These are phyloP conservation scores for Mnemiopsis leidyi DNA, from an alignment of 37 sponge, comb jelly and placozoan genomes.

Conservation along the genomic window DNA sequence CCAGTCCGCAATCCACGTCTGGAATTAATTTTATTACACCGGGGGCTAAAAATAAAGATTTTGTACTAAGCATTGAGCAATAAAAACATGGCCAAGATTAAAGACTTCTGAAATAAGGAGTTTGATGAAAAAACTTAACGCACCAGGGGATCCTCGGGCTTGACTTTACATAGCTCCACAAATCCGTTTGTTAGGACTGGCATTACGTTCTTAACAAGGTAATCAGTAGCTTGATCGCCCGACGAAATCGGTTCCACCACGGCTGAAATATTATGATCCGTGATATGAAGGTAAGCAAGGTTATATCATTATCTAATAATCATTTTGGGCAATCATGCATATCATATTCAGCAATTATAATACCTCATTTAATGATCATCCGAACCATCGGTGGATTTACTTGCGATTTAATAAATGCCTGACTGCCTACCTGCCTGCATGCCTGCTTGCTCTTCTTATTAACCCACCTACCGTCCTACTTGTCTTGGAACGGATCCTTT, in stretches of 20 bases:
- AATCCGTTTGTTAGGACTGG: constrained; percentile 85
- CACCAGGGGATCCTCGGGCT: constrained; percentile 90
- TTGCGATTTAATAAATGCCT: too few relatives aligned
- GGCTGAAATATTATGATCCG: too few relatives aligned
- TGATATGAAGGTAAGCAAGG: too few relatives aligned
- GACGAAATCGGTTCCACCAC: constrained; percentile 70
- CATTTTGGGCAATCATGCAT: too few relatives aligned
- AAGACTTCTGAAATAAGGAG: not conserved
- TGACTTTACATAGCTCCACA: constrained; percentile 85
- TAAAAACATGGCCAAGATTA: not conserved
- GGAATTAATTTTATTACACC: constrained; percentile 9
- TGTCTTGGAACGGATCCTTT: too few relatives aligned
- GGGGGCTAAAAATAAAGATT: not conserved
- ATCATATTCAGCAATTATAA: too few relatives aligned
- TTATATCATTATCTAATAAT: too few relatives aligned
- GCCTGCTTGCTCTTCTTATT: too few relatives aligned
- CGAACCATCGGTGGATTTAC: too few relatives aligned
- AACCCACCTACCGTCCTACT: too few relatives aligned
- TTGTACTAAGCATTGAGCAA: not conserved
- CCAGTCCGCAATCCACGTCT: constrained; percentile 94
- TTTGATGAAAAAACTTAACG: constrained; percentile 4
- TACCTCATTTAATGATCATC: too few relatives aligned
- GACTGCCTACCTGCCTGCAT: too few relatives aligned
- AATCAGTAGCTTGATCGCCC: constrained; percentile 74
- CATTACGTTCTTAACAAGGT: constrained; percentile 78